Evolutionary conservation across 2,888 invertebrate species (phyloP), one percentile per base, ranked within the genome.

Genomic region (Thera britannica): DNA sequence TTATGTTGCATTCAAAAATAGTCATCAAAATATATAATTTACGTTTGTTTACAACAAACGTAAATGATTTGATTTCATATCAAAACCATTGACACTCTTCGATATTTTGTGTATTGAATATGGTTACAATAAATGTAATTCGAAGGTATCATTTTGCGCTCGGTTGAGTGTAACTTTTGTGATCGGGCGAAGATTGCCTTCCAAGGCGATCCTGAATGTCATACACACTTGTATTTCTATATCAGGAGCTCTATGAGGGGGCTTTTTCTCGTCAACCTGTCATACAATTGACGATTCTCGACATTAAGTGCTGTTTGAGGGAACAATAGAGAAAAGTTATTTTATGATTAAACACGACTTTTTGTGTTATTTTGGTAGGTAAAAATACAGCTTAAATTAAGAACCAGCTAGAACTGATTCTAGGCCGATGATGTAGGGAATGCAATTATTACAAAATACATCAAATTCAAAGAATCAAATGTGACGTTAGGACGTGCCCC

Each of bases 261-360:
- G 54, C 48, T 38, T 66, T 60, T 46, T 38, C 57, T 23, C 44
- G 54, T 62, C 68, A 52, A 54, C 34, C 23, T 46, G 56, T 41
- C 56, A 34, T 34, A 34, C 11, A 36, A 61, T 35, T 41, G 65
- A 38, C 56, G 60, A 65, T 36, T 12, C 55, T 9, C 11, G 64
- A 58, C 60, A 48, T 60, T 56, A 36, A 57, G 57, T 44, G 8
- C 44, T 38, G 38, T 38, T 3, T 5, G 38, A 38, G 44, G 2
- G 6, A 46, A 46, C 9, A 46, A 46, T 46, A 46, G 44, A 46
- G 44, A 46, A 8, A 44, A 9, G 9, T 9, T 1, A 46, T 0
- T 9, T 9, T 46, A 2, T 46, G 7, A 38, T 6, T 23, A 6
- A 41, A 41, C 7, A 41, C 6, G 38, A 23, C 8, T 46, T 46